Percentiles rank a stretch among this genome's conserved stretches.
Evolutionary conservation across 2,888 invertebrate genomes (phyloP).

Genomic region (Argyresthia goedartella): DNA sequence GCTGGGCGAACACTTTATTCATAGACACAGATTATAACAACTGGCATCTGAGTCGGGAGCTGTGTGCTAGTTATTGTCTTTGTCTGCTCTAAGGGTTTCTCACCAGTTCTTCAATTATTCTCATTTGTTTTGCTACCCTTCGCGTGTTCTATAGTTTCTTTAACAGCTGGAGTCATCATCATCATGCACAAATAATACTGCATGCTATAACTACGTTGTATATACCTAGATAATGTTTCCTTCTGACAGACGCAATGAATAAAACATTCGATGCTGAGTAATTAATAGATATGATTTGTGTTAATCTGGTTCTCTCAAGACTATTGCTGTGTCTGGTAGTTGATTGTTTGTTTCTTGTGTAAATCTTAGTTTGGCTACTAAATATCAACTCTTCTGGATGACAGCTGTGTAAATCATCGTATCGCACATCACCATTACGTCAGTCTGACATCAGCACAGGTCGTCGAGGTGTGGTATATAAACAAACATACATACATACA

Average conservation of each 20-base stretch:
- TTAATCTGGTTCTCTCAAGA: not conserved
- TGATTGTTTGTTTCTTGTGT: not conserved
- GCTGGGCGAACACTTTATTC: too few species aligned
- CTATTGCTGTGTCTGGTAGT: not conserved
- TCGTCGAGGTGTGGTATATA: slow-evolving; percentile 31
- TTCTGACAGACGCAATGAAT: not conserved
- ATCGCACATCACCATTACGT: slow-evolving; percentile 23
- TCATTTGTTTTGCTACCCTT: too few species aligned
- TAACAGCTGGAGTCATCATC: not conserved
- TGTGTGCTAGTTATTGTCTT: too few species aligned
- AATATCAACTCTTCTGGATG: not conserved
- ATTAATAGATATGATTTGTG: not conserved
- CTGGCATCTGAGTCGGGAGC: too few species aligned
- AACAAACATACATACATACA: slow-evolving; percentile 8
- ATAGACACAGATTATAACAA: too few species aligned
- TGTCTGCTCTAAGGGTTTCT: too few species aligned
- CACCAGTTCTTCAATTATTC: too few species aligned
- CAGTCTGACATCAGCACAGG: slow-evolving; percentile 29
- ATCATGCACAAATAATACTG: not conserved
- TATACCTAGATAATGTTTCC: too few species aligned
- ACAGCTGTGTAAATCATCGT: slow-evolving; percentile 17
- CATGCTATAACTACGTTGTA: not conserved
- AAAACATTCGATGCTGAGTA: not conserved
- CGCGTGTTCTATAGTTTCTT: not conserved
- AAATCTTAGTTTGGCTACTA: not conserved